Conservation (phyloP, 2,888 invertebrate species). For the Zygothrica quintamaculata region DNA sequence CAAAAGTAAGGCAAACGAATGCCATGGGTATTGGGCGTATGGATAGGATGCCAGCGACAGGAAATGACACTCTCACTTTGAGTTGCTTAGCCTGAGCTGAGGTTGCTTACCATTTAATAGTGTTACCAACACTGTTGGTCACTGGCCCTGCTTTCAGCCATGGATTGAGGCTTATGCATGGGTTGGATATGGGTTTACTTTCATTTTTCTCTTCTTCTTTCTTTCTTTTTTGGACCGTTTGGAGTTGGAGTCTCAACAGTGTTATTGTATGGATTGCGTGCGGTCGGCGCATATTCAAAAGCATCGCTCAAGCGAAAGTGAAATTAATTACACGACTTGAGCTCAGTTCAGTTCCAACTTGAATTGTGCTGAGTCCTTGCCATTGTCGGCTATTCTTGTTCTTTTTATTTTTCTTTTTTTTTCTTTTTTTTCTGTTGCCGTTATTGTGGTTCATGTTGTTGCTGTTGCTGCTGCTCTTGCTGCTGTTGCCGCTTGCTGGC, state of each 20-base stretch:
- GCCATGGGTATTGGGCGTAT: neutral
- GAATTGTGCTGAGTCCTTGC: constrained; percentile 40
- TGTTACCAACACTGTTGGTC: no score
- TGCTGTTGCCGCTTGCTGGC: constrained; percentile 44
- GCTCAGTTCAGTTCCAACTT: constrained; percentile 41
- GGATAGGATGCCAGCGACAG: constrained; percentile 39
- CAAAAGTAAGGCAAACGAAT: neutral
- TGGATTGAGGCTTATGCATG: neutral
- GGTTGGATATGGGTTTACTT: constrained; percentile 1
- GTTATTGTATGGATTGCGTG: constrained; percentile 65
- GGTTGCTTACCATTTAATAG: constrained; percentile 30
- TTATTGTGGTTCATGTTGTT: no score
- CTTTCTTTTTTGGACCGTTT: neutral
- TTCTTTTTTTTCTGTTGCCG: no score
- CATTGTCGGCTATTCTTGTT: constrained; percentile 27
- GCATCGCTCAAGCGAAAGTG: constrained; percentile 77
- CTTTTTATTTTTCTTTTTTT: no score
- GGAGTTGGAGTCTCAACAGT: constrained; percentile 1
- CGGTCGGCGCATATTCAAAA: constrained; percentile 67
- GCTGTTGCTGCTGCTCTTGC: no score
- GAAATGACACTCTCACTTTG: constrained; percentile 54
- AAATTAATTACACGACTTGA: constrained; percentile 75
- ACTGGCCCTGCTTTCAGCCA: neutral
- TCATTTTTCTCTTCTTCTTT: no score
- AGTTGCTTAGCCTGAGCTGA: constrained; percentile 22